Base-by-base conservation (phyloP, 92 coral and sea anemone species). In the Plumapathes pennacea region DNA sequence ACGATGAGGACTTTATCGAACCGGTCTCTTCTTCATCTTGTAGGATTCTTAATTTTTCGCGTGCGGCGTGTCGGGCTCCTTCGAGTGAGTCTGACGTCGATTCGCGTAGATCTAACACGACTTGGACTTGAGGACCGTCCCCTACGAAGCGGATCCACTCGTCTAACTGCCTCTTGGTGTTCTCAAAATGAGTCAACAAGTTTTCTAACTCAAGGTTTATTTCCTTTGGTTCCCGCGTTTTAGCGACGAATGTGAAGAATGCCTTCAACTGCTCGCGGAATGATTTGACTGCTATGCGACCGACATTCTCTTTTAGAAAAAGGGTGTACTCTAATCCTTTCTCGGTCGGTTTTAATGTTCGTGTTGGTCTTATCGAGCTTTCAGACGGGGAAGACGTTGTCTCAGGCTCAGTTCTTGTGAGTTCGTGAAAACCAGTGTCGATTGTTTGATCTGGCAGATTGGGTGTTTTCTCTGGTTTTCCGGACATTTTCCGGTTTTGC, bases 301-400 rank as follows among this genome's bases (percentile, higher is more conserved):
- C 85, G 17, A 60, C 42, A 23, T 64, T 79, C 48, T 57, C 73
- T 49, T 43, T 63, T 39, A 34, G 33, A 25, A 55, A 50, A 5
- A 39, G 40, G 43, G 49, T 42, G 66, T 40, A 79, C 53, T 62
- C 73, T 10, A 79, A 49, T 28, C 80, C 69, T 57, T 61, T 77
- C 64, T 71, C 80, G 1, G 74, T 79, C 79, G n/a, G n/a, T n/a
- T n/a, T n/a, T n/a, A n/a, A n/a, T n/a, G n/a, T n/a, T n/a, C n/a
- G n/a, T n/a, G n/a, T n/a, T n/a, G n/a, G n/a, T n/a, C n/a, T n/a
- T n/a, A n/a, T n/a, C n/a, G n/a, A n/a, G n/a, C n/a, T n/a, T n/a
- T n/a, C n/a, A n/a, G n/a, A n/a, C n/a, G n/a, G n/a, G n/a, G n/a
- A n/a, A n/a, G n/a, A n/a, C n/a, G n/a, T n/a, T n/a, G n/a, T n/a